Evolutionary conservation across 2,888 invertebrate genomes (phyloP), one percentile per base, ranked within the genome.

Genomic region (Eurois occulta): DNA sequence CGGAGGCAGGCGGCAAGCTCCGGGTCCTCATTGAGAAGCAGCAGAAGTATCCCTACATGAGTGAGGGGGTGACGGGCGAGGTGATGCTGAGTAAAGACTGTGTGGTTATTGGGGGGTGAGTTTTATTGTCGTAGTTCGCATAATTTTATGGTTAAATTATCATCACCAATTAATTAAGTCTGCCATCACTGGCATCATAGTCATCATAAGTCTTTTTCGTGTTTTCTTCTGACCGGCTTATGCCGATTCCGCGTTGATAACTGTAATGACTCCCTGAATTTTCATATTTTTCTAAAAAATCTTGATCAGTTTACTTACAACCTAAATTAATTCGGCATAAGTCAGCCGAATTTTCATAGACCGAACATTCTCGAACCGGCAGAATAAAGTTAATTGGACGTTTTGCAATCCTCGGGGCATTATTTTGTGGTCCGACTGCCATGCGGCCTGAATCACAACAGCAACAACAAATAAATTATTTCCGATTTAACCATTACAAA

Each of bases 21-120:
- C 80, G 91, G 41, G 95, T 96, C 65, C 97, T 97, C 75, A 87
- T 95, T 46, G 96, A 97, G 24, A 90, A 94, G 11, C 97, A 97
- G 85, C 95, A 98, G 80, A 97, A 98, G 85, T 96, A 98, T 83
- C 94, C 97, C 0, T 97, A 97, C 87, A 95, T 97, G 46, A 97
- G 98, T 86, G 97, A 99, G 77, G 99, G 99, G 1, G 98, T 99
- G 97, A 97, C 98, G 71, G 99, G 99, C 0, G 97, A 97, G 6
- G 97, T 99, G 75, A 96, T 98, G 92, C 94, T 98, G 41, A 97
- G 99, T 41, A 97, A 97, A 0, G 98, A 98, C 89, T 97, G 97
- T 91, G 97, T 98, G 62, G 92, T 94, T 16, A 94, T 97, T 65
- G 97, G 97, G 68, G 98, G 98, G 98, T 98, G 91, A 96, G 97